Base-by-base conservation (phyloP, 2,888 invertebrate genomes). In the Drosophila nigritarsus region DNA sequence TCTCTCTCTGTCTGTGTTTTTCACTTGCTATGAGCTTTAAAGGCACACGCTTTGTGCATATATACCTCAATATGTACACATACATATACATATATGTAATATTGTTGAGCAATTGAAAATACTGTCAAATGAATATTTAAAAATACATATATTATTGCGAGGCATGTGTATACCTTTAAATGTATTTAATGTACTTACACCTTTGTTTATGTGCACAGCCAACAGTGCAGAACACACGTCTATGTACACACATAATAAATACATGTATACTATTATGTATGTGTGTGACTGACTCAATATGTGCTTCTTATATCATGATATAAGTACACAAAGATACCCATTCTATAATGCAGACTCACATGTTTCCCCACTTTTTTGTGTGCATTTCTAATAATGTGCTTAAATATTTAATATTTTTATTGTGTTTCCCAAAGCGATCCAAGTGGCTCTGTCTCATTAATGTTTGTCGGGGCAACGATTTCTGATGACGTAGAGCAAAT, bases 321-420 rank as follows among this genome's bases (percentile, higher is more conserved):
- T 73, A 50, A 36, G 49, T 55, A 50, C 60, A 48, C 63, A 72
- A 30, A 77, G 64, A 65, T 50, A 63, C 63, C 54, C 49, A 58
- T 54, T 78, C 67, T 77, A 63, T 36, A 55, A 59, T 69, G 65
- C 78, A 67, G 71, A 78, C 58, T 66, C 61, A 48, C 62, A 60
- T 73, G 49, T 48, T 68, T 50, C 32, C 34, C 38, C 61, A 45
- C 48, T 59, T 29, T 40, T 42, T 60, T 89, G 81, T 88, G 83
- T 87, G 83, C 89, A 70, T 71, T 89, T 89, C 83, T 87, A 88
- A 87, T 83, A 84, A 87, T 78, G 83, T 87, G 80, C 82, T 90
- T 90, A 87, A 88, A 90, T 87, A 86, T 88, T 82, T 77, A 82
- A 84, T 87, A 84, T 78, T 80, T 80, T 75, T 89, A 89, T 86